These are phyloP conservation scores for Triplophysa rosa DNA, from an alignment of 2,113 vertebrate species.

Conservation along the genomic window DNA sequence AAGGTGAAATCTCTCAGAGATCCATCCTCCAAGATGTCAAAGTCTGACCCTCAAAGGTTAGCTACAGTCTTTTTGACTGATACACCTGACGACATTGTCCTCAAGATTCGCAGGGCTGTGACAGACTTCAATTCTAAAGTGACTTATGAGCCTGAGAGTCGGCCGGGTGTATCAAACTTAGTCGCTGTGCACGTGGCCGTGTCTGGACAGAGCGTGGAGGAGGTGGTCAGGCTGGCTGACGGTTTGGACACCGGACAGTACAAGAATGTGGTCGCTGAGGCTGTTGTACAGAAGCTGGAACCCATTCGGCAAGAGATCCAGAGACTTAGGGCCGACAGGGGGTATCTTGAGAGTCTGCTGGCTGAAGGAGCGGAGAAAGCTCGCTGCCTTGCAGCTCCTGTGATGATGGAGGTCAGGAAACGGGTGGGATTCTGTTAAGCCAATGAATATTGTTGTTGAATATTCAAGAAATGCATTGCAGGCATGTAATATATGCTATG, in stretches of 20 bases:
- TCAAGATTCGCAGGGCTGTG: slow-evolving; percentile 89
- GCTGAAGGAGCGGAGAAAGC: slow-evolving; percentile 77
- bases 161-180: slow-evolving; percentile 90
- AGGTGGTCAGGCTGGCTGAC: slow-evolving; percentile 72
- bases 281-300: slow-evolving; percentile 82
- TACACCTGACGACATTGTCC: slow-evolving; percentile 83
- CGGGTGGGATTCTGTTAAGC: slow-evolving; percentile 84
- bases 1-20: slow-evolving; percentile 94
- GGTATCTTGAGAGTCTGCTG: slow-evolving; percentile 80
- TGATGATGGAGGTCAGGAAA: slow-evolving; percentile 79
- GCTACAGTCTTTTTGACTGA: slow-evolving; percentile 86
- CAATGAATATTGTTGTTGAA: neutral
- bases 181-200: slow-evolving; percentile 85
- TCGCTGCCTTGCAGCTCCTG: slow-evolving; percentile 79
- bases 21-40: slow-evolving; percentile 91
- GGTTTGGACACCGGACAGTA: slow-evolving; percentile 87
- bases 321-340: slow-evolving; percentile 77
- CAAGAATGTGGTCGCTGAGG: slow-evolving; percentile 86
- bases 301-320: slow-evolving; percentile 84
- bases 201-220: slow-evolving; percentile 70
- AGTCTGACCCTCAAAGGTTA: slow-evolving; percentile 86
- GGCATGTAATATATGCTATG: neutral
- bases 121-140: slow-evolving; percentile 94
- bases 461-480: neutral
- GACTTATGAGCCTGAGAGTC: slow-evolving; percentile 81